Percentiles rank a stretch among this genome's conserved stretches.
These are phyloP conservation scores for Chionomys nivalis DNA, from an alignment of 2,113 vertebrate genomes.

Conservation along the genomic window DNA sequence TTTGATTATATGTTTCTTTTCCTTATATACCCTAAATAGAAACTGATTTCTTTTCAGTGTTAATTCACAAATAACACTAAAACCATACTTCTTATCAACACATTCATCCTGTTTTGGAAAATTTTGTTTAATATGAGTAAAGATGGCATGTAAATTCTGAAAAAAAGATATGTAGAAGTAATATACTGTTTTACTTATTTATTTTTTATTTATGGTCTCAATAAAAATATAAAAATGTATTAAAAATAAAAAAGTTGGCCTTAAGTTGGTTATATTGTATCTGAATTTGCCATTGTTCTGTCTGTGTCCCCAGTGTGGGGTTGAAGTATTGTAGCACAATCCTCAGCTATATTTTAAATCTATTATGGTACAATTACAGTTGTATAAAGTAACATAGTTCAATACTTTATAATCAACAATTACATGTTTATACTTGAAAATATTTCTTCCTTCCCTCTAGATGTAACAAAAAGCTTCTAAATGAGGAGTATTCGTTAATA, in stretches of 20 bases:
- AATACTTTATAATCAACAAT: constrained; percentile 54
- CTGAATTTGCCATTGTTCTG: not conserved
- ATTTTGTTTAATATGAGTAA: not conserved
- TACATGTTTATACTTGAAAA: constrained; percentile 68
- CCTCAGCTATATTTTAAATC: constrained; percentile 44
- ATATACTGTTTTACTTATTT: not conserved
- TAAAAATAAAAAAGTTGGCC: not conserved
- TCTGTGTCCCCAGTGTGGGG: not conserved
- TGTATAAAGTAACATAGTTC: constrained; percentile 30
- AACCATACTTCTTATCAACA: not conserved
- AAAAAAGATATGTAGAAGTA: constrained; percentile 39
- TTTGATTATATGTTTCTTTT: constrained; percentile 27
- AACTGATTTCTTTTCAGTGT: constrained; percentile 4
- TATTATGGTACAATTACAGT: not conserved
- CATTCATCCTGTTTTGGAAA: not conserved
- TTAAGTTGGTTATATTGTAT: not conserved
- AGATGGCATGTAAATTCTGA: not conserved
- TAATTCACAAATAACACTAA: constrained; percentile 26
- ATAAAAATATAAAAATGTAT: too few relatives aligned
- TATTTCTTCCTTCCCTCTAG: constrained; percentile 24
- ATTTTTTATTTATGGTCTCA: not conserved
- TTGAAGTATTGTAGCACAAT: not conserved
- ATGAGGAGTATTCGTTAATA: constrained; percentile 60
- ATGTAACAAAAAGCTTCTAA: constrained; percentile 67
- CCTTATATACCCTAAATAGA: not conserved